Percentiles rank a stretch among this genome's conserved stretches.
phyloP scores from a whole-genome alignment of 2,888 invertebrate genomes.

The Camponotus fellah region DNA sequence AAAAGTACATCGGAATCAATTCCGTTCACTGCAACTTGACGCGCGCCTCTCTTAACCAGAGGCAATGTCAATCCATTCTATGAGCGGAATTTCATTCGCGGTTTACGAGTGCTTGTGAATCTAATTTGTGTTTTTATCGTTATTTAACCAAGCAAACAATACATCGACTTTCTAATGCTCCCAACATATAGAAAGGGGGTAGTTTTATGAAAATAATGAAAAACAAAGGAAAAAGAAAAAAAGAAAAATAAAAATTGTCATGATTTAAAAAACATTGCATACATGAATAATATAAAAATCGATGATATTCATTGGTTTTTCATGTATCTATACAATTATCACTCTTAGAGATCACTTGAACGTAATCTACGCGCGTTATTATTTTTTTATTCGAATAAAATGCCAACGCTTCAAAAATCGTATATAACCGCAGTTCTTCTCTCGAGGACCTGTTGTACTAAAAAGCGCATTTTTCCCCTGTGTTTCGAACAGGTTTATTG shows the following conservation, averaged over 20 bases:
- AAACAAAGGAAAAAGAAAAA: background rate
- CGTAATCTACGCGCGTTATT: background rate
- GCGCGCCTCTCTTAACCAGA: background rate
- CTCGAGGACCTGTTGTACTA: constrained; percentile 49
- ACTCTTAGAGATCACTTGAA: background rate
- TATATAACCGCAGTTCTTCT: background rate
- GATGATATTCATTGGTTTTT: background rate
- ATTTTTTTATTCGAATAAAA: background rate
- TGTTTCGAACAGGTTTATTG: constrained; percentile 70
- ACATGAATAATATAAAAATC: background rate
- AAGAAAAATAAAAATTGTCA: background rate
- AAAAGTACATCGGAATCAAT: background rate
- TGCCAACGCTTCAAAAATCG: background rate
- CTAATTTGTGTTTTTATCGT: background rate
- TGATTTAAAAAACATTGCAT: background rate
- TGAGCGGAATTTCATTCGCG: background rate
- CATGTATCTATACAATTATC: background rate
- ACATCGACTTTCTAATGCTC: background rate
- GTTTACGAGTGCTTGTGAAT: constrained; percentile 9
- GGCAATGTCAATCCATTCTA: background rate
- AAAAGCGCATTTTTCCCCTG: constrained; percentile 62
- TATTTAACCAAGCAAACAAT: background rate
- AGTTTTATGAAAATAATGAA: background rate
- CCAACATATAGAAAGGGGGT: no score
- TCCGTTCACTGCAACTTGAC: background rate